These are phyloP conservation scores for Microctenopoma lineatum DNA, from an alignment of 2,797 vertebrate genomes.

Conservation along the genomic window DNA sequence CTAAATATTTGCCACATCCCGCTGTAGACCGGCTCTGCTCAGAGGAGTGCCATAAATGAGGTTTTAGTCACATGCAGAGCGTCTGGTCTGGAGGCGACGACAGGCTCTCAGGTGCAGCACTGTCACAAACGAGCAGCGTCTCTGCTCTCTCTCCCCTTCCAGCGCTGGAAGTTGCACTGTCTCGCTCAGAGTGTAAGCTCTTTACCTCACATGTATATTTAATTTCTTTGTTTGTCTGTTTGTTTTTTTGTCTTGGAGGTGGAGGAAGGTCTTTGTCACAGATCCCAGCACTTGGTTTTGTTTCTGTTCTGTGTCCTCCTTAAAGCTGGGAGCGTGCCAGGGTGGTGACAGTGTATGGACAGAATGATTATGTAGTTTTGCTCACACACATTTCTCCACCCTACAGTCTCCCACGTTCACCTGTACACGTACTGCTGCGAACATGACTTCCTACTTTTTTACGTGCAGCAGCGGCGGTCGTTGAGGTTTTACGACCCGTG, in stretches of 20 bases:
- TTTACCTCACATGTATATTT: conserved; percentile 63
- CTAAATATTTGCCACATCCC: conserved; percentile 37
- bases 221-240: conserved; percentile 24
- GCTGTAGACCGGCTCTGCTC: conserved; percentile 29
- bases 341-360: conserved; percentile 5
- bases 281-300: too few relatives aligned
- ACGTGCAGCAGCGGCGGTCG: conserved; percentile 17
- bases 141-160: conserved; percentile 23
- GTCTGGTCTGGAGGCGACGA: conserved; percentile 53
- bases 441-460: conserved; percentile 9
- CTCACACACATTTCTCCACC: background rate
- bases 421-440: conserved; percentile 1
- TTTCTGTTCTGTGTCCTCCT: too few relatives aligned
- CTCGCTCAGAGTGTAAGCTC: conserved; percentile 44
- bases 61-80: conserved; percentile 55
- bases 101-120: conserved; percentile 54
- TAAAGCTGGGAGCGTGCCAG: conserved; percentile 3
- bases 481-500: conserved; percentile 48
- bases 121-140: conserved; percentile 63
- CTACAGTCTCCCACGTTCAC: conserved; percentile 2
- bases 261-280: background rate
- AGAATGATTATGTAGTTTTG: conserved; percentile 35
- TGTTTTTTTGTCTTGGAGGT: background rate
- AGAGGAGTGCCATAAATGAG: conserved; percentile 44
- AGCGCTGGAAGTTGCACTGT: conserved; percentile 34